Evolutionary conservation across 2,113 vertebrate genomes (phyloP).

Genomic region (Hemichromis elongatus): DNA sequence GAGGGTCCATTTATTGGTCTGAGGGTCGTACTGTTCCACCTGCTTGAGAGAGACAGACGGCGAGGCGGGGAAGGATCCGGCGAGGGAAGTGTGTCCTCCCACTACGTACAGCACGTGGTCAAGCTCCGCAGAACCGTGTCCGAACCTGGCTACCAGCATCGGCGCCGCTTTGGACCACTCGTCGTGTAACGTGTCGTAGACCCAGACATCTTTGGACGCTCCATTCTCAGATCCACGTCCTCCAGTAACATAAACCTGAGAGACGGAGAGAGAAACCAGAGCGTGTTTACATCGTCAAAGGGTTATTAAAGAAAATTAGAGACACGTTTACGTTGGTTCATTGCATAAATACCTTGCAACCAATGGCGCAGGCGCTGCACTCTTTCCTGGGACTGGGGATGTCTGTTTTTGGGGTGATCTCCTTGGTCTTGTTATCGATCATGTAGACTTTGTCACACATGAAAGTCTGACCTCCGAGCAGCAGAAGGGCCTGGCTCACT

Average conservation of each 20-base stretch:
- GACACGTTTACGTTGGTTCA: not conserved
- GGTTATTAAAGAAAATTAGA: not conserved
- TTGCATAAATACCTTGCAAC: constrained; percentile 72
- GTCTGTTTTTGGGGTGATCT: constrained; percentile 81
- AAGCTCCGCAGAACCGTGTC: constrained; percentile 80
- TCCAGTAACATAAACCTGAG: constrained; percentile 77
- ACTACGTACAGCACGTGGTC: constrained; percentile 79
- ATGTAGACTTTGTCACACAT: constrained; percentile 85
- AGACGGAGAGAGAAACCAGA: not conserved
- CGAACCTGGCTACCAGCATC: constrained; percentile 81
- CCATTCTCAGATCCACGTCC: constrained; percentile 82
- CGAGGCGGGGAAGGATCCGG: constrained; percentile 80
- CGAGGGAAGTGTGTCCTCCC: constrained; percentile 79
- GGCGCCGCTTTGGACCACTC: constrained; percentile 82
- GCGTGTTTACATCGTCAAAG: not conserved
- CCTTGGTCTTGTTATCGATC: constrained; percentile 80
- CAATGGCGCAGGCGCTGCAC: constrained; percentile 82
- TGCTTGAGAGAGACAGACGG: constrained; percentile 83
- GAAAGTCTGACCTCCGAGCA: constrained; percentile 81
- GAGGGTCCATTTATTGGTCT: constrained; percentile 81
- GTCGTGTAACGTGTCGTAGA: constrained; percentile 81
- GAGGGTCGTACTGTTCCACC: constrained; percentile 83
- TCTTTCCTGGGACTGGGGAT: constrained; percentile 83
- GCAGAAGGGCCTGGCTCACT: constrained; percentile 79
- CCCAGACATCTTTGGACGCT: constrained; percentile 82